A percentile compares a stretch with the other conserved stretches of the same genome.
Conservation (phyloP, 2,888 invertebrate species). For the Agrochola lota region DNA sequence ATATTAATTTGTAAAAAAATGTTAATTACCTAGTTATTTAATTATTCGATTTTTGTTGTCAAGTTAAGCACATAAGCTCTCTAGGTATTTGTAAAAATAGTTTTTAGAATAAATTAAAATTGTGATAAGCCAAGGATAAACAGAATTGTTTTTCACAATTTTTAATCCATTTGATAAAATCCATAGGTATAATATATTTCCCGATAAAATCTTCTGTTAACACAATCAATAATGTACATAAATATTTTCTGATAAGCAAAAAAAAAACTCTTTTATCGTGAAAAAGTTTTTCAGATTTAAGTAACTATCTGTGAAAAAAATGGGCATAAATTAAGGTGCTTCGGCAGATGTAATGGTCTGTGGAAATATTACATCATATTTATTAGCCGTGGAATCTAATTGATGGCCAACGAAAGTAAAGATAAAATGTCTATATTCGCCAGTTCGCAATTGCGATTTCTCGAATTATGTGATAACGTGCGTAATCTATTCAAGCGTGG, state of each 20-base stretch:
- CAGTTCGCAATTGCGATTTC: slow-evolving; percentile 1
- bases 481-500: slow-evolving; percentile 22
- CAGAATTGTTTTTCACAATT: background rate
- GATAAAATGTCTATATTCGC: slow-evolving; percentile 19
- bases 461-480: slow-evolving; percentile 7
- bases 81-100: no score
- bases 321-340: slow-evolving; percentile 11
- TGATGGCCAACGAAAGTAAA: slow-evolving; percentile 41
- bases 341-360: slow-evolving; percentile 12
- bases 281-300: slow-evolving; percentile 12
- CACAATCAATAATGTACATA: background rate
- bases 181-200: background rate
- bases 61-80: background rate
- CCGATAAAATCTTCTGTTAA: background rate
- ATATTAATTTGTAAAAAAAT: background rate
- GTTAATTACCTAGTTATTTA: background rate
- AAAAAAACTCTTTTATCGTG: no score
- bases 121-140: background rate
- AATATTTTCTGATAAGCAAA: background rate
- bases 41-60: background rate
- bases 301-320: background rate
- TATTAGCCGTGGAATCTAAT: slow-evolving; percentile 51
- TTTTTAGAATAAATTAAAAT: background rate
- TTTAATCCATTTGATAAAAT: background rate
- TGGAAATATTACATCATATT: slow-evolving; percentile 54